Evolutionary conservation across 2,888 invertebrate genomes (phyloP).

Genomic region (Abscondita cerata): DNA sequence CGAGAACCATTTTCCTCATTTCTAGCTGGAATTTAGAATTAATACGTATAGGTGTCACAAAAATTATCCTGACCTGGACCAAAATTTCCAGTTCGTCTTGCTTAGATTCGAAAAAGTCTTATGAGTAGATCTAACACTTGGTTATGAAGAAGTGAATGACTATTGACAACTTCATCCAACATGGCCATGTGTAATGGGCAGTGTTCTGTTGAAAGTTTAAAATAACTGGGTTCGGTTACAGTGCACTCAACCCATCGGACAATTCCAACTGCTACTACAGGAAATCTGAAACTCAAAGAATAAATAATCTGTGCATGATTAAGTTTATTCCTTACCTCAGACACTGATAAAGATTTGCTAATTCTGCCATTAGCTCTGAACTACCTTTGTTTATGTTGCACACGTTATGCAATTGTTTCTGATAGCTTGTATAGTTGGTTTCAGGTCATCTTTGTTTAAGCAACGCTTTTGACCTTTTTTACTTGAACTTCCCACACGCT

Average conservation of each 20-base stretch:
- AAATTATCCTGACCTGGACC: conserved; percentile 72
- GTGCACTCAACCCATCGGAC: conserved; percentile 95
- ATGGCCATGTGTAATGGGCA: conserved; percentile 95
- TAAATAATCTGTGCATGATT: no score
- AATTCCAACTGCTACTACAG: conserved; percentile 93
- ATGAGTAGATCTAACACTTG: conserved; percentile 86
- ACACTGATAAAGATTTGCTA: conserved; percentile 88
- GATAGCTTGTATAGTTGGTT: conserved; percentile 87
- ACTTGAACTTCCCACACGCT: conserved; percentile 86
- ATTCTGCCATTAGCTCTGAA: conserved; percentile 90
- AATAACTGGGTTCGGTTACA: conserved; percentile 94
- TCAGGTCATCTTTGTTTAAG: conserved; percentile 88
- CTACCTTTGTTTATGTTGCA: conserved; percentile 92
- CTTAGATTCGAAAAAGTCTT: conserved; percentile 89
- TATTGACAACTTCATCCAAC: conserved; percentile 94
- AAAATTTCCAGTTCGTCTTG: conserved; percentile 97
- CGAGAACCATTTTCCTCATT: conserved; percentile 94
- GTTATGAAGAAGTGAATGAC: conserved; percentile 88
- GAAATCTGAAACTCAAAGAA: conserved; percentile 73
- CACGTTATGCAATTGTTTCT: conserved; percentile 90
- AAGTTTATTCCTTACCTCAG: conserved; percentile 69
- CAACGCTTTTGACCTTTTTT: conserved; percentile 70
- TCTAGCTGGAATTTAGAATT: conserved; percentile 72
- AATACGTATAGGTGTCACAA: no score
- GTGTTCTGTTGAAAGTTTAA: conserved; percentile 95